Base-by-base conservation (phyloP, 1,140 invertebrate species). In the Conus betulinus region DNA sequence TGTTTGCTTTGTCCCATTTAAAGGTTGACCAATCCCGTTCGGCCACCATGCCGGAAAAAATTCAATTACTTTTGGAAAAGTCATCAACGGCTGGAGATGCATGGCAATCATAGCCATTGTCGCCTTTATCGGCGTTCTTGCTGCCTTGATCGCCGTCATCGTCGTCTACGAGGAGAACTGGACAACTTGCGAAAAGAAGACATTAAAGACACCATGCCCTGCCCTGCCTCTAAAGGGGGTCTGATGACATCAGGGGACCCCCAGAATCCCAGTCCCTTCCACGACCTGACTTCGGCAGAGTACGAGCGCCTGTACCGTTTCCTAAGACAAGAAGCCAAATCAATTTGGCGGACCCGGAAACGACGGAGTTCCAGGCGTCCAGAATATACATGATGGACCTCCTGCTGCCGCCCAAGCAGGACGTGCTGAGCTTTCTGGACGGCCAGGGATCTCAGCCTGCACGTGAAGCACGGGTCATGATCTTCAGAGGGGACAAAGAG, bases 301-400 rank as follows among this genome's bases (percentile, higher is more conserved):
- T 89, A 91, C 63, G 53, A 86, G 23, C 53, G 88, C 17, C 55
- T 91, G 15, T 90, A 86, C 78, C n/a, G 90, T 7, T 84, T 76
- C 23, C 52, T 89, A 10, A 51, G 10, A 23, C 63, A 63, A 25
- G 81, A 89, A 5, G n/a, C 55, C 5, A 57, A 57, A 82, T 93
- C 25, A 92, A 90, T 81, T 71, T 93, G 11, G 90, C 82, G 2
- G 23, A 63, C 23, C 85, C 89, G 11, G 52, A 79, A 23, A 87
- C 89, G 7, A 87, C 89, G 3, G 25, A 15, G 17, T 71, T 91
- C 4, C 91, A 91, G 51, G 85, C 53, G 4, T 92, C 89, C 74
- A 93, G 92, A n/a, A 90, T 94, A 13, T 93, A 88, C 86, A 87
- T 88, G 13, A 90, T 92, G 20, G 91, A 92, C 53, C 82, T 93